Evolutionary conservation across 2,888 invertebrate species (phyloP).

Genomic region (Aspidapion aeneum): DNA sequence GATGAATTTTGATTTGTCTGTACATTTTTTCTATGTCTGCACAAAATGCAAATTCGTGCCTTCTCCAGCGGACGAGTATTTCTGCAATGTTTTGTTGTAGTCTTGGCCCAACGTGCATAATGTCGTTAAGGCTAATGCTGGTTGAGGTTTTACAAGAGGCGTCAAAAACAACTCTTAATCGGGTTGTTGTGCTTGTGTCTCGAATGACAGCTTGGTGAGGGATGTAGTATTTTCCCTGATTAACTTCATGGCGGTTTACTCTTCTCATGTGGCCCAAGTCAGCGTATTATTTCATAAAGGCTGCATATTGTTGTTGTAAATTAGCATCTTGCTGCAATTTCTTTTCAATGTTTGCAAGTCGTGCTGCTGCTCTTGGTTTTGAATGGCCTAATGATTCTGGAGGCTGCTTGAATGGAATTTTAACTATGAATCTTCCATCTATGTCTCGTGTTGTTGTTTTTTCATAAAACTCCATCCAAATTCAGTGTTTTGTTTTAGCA

Average conservation of each 20-base stretch:
- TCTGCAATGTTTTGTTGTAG: conserved; percentile 2
- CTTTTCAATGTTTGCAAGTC: not conserved
- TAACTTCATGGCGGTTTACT: conserved; percentile 6
- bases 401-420: conserved; percentile 18
- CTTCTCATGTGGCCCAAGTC: conserved; percentile 18
- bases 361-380: conserved; percentile 1
- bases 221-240: conserved; percentile 17
- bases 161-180: conserved; percentile 13
- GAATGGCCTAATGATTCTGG: no score
- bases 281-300: conserved; percentile 1
- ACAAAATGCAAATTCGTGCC: conserved; percentile 7
- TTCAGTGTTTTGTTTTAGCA: not conserved
- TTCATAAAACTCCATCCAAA: not conserved
- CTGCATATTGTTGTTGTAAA: conserved; percentile 1
- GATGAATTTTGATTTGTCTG: conserved; percentile 9
- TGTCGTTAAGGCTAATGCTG: not conserved
- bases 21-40: conserved; percentile 11
- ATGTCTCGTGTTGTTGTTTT: conserved; percentile 5
- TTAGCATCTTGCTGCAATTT: not conserved
- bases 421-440: conserved; percentile 18
- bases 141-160: not conserved
- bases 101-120: not conserved
- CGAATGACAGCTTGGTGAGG: conserved; percentile 23
- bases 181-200: conserved; percentile 8
- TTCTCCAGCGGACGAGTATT: conserved; percentile 6